These are phyloP conservation scores for Ailurus styani DNA, from an alignment of 2,113 vertebrate species.

Conservation along the genomic window DNA sequence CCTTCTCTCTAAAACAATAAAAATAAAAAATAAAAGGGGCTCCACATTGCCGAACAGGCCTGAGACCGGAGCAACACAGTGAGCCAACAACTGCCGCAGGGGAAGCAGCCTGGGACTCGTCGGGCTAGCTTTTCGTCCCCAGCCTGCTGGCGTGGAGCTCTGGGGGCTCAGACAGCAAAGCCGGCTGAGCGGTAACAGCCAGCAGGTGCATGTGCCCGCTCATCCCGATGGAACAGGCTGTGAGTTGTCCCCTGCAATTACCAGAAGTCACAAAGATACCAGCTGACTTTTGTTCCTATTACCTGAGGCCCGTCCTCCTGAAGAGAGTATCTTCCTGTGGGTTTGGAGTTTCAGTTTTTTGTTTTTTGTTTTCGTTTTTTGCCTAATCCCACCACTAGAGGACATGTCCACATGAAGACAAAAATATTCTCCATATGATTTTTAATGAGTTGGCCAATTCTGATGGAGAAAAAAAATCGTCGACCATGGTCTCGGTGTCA, in stretches of 20 bases:
- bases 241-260: neutral
- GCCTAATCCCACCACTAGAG: neutral
- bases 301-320: neutral
- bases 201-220: neutral
- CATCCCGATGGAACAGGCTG: accelerated
- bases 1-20: neutral
- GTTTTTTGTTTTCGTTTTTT: neutral
- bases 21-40: neutral
- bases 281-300: neutral
- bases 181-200: neutral
- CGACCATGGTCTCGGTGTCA: neutral
- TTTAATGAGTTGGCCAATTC: neutral
- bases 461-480: neutral
- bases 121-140: neutral
- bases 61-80: neutral
- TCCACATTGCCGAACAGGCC: neutral
- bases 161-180: neutral
- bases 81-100: neutral
- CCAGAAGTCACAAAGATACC: neutral
- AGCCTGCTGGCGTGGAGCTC: neutral
- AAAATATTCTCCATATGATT: neutral
- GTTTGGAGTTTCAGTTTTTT: neutral
- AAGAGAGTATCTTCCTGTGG: neutral
- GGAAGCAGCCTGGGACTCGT: neutral
- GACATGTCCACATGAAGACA: neutral